Evolutionary conservation across 1,140 invertebrate genomes (phyloP).

Genomic region (Trigoniulus corallinus): DNA sequence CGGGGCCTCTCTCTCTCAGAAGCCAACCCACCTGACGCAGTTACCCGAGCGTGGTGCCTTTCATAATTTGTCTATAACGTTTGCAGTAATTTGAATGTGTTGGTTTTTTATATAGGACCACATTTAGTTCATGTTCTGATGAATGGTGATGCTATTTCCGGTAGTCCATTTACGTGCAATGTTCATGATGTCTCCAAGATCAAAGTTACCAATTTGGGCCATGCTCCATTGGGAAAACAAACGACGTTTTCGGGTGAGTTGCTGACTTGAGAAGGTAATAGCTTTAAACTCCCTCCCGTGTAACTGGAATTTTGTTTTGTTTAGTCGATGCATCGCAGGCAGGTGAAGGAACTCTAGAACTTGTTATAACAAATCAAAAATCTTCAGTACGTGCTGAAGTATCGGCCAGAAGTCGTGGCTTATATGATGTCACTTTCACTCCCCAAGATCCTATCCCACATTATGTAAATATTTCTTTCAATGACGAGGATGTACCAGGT

Average conservation of each 20-base stretch:
- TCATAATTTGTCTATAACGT: background rate
- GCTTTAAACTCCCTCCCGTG: background rate
- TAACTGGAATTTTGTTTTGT: conserved; percentile 21
- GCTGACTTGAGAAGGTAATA: background rate
- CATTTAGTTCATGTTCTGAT: conserved; percentile 64
- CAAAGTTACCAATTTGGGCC: conserved; percentile 52
- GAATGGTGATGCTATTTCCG: conserved; percentile 63
- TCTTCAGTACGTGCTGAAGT: conserved; percentile 43
- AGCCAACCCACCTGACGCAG: too few relatives aligned
- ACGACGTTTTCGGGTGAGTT: conserved; percentile 27
- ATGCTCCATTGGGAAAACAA: conserved; percentile 22
- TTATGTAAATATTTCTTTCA: conserved; percentile 91
- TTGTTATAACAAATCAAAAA: conserved; percentile 80
- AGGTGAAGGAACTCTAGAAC: conserved; percentile 84
- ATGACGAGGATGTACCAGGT: conserved; percentile 77
- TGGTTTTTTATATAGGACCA: conserved; percentile 34
- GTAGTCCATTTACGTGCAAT: conserved; percentile 83
- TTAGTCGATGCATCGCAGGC: conserved; percentile 89
- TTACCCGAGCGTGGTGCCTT: too few relatives aligned
- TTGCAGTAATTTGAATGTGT: background rate
- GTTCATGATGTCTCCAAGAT: conserved; percentile 80
- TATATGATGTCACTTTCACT: conserved; percentile 93
- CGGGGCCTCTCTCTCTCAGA: too few relatives aligned
- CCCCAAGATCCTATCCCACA: conserved; percentile 77
- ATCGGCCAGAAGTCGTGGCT: conserved; percentile 68